phyloP scores from a whole-genome alignment of 2,113 vertebrate genomes.

The Danionella cerebrum region DNA sequence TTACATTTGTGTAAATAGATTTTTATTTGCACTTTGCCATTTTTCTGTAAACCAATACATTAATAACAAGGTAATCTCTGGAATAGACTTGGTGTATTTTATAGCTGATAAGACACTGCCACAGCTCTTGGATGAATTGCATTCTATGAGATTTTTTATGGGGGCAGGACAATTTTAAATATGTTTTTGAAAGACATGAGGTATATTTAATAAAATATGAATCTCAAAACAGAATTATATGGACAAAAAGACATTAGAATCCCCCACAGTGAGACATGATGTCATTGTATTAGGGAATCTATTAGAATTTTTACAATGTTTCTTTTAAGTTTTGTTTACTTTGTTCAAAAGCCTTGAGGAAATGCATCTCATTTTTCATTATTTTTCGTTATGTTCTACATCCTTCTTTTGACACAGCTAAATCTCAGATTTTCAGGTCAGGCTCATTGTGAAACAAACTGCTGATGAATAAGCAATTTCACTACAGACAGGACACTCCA shows the following conservation, averaged over 20 bases:
- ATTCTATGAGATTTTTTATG: neutral
- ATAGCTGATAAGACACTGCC: neutral
- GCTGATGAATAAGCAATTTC: neutral
- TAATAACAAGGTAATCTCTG: neutral
- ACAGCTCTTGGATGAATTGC: neutral
- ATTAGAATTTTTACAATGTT: too few relatives aligned
- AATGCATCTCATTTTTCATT: too few relatives aligned
- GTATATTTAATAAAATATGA: too few relatives aligned
- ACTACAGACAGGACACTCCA: neutral
- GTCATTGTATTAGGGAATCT: too few relatives aligned
- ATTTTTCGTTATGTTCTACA: neutral
- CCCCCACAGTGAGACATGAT: too few relatives aligned
- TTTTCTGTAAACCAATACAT: neutral
- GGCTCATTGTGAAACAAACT: neutral
- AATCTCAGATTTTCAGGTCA: neutral
- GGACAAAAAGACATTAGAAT: too few relatives aligned
- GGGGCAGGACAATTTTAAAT: neutral
- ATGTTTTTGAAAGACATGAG: too few relatives aligned
- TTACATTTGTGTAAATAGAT: constrained; percentile 10
- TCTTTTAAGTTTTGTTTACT: too few relatives aligned
- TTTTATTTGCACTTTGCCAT: neutral
- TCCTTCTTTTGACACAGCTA: neutral
- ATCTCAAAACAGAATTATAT: too few relatives aligned
- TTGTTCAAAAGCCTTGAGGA: too few relatives aligned
- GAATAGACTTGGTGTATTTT: neutral